Percentiles rank a stretch among this genome's conserved stretches.
Evolutionary conservation across 2,113 vertebrate genomes (phyloP).

Genomic region (Lagopus leucura): DNA sequence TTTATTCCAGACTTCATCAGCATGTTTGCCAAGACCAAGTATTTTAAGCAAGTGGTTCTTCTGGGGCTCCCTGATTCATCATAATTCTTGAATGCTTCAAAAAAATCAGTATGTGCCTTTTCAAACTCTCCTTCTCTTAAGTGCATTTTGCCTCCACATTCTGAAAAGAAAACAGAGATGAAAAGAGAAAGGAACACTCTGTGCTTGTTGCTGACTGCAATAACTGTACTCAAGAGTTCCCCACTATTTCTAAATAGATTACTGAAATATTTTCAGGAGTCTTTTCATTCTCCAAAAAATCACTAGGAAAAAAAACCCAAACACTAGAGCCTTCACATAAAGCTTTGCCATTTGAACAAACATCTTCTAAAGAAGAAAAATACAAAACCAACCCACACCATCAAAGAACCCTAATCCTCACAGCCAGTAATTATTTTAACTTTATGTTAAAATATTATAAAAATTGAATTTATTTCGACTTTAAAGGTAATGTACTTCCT

Average conservation of each 20-base stretch:
- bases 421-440: not conserved
- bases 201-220: constrained; percentile 27
- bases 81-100: constrained; percentile 99
- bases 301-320: not conserved
- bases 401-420: not conserved
- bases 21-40: constrained; percentile 99
- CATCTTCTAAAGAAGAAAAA: constrained; percentile 15
- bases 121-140: constrained; percentile 99
- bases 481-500: not conserved
- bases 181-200: constrained; percentile 30
- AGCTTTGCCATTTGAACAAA: constrained; percentile 18
- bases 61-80: constrained; percentile 98
- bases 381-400: constrained; percentile 6
- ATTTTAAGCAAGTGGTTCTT: constrained; percentile 98
- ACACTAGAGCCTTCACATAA: not conserved
- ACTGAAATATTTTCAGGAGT: constrained; percentile 46
- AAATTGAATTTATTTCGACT: not conserved
- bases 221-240: constrained; percentile 15
- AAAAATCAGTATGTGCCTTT: constrained; percentile 99
- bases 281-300: constrained; percentile 14
- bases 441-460: constrained; percentile 5
- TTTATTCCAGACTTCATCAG: constrained; percentile 99
- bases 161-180: constrained; percentile 77
- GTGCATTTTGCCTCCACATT: constrained; percentile 99
- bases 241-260: constrained; percentile 32